These are phyloP conservation scores for Sarcoramphus papa DNA, from an alignment of 2,797 vertebrate genomes.

Conservation along the genomic window DNA sequence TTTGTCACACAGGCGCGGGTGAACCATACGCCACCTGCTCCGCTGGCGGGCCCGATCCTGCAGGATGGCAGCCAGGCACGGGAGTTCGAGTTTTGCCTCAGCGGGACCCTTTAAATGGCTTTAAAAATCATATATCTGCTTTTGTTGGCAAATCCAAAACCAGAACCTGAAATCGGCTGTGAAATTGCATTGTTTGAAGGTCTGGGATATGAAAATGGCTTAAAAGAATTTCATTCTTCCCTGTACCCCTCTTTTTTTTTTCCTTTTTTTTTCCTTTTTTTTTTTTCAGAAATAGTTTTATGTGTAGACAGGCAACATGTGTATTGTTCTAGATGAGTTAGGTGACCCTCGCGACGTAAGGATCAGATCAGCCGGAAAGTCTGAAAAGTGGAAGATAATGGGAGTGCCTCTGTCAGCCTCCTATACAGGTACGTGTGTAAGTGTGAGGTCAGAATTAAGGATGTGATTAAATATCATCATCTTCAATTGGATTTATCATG, in stretches of 20 bases:
- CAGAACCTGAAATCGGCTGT: not conserved
- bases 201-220: not conserved
- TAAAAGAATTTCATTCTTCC: not conserved
- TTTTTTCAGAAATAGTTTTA: not conserved
- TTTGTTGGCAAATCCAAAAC: not conserved
- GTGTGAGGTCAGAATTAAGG: not conserved
- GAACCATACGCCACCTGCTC: conserved; percentile 35
- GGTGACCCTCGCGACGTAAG: not conserved
- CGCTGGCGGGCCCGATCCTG: not conserved
- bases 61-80: not conserved
- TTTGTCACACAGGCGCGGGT: conserved; percentile 3
- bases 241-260: not conserved
- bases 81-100: not conserved
- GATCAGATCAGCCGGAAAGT: not conserved
- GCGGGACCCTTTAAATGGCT: not conserved
- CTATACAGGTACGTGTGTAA: not conserved
- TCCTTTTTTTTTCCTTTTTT: not conserved
- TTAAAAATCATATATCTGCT: not conserved
- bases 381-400: not conserved
- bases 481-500: not conserved
- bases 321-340: not conserved
- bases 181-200: conserved; percentile 39
- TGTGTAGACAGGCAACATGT: not conserved
- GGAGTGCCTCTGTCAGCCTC: not conserved
- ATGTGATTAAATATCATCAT: not conserved